A percentile compares a stretch with the other conserved stretches of the same genome.
phyloP scores from a whole-genome alignment of 2,888 invertebrate genomes.

The Scaptomyza tumidula region DNA sequence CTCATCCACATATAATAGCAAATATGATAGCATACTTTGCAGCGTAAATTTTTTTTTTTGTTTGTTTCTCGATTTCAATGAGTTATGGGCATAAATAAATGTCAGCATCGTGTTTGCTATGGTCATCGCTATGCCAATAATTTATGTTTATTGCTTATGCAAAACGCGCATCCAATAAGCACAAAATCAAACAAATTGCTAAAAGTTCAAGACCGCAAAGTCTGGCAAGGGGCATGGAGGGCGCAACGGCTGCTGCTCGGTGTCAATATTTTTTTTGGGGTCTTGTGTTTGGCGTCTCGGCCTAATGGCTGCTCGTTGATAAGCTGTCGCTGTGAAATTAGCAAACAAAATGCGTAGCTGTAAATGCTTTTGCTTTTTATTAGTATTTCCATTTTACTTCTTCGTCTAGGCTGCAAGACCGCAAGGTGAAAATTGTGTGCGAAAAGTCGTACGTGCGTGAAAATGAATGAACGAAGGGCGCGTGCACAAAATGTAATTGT shows the following conservation, averaged over 20 bases:
- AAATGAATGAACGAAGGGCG: constrained; percentile 72
- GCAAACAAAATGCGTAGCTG: constrained; percentile 81
- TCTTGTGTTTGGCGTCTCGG: constrained; percentile 24
- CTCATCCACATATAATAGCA: not conserved
- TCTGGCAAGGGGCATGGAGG: constrained; percentile 1
- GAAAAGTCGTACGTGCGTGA: constrained; percentile 79
- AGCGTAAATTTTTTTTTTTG: constrained; percentile 6
- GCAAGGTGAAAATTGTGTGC: constrained; percentile 79
- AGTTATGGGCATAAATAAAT: constrained; percentile 73
- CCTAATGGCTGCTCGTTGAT: constrained; percentile 72
- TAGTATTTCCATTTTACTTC: constrained; percentile 16
- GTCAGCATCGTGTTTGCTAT: constrained; percentile 52
- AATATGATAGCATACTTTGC: constrained; percentile 26
- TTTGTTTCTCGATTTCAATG: constrained; percentile 34
- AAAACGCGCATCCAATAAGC: constrained; percentile 76
- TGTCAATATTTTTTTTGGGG: constrained; percentile 40
- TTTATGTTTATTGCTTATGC: constrained; percentile 81
- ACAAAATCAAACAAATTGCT: constrained; percentile 75
- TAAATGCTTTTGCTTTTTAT: constrained; percentile 68
- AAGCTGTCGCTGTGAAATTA: constrained; percentile 71
- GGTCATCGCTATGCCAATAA: constrained; percentile 58
- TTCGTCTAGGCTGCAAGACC: constrained; percentile 34
- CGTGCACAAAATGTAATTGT: constrained; percentile 73
- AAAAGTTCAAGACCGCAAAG: constrained; percentile 46
- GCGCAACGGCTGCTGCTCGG: constrained; percentile 12